phyloP scores from a whole-genome alignment of 1,140 invertebrate genomes.

The Trichoplusia ni region DNA sequence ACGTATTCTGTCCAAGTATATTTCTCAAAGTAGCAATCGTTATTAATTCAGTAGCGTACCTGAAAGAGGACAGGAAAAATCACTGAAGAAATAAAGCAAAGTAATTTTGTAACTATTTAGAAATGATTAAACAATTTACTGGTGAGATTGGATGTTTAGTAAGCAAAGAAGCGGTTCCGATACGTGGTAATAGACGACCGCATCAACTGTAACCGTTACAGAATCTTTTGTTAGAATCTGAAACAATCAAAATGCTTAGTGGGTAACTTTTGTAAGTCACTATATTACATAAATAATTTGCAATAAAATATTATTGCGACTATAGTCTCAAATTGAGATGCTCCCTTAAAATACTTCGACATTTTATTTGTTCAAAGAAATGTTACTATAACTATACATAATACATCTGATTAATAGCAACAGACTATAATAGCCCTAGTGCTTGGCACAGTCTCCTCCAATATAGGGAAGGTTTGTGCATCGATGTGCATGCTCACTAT shows the following conservation, averaged over 20 bases:
- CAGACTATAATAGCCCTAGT: too few relatives aligned
- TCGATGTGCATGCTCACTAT: too few relatives aligned
- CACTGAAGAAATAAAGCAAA: not conserved
- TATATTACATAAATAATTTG: too few relatives aligned
- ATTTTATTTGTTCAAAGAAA: too few relatives aligned
- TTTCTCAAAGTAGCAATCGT: slow-evolving; percentile 92
- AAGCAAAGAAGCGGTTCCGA: slow-evolving; percentile 90
- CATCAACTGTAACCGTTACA: slow-evolving; percentile 94
- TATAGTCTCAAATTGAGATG: too few relatives aligned
- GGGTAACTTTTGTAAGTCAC: too few relatives aligned
- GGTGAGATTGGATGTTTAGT: slow-evolving; percentile 89
- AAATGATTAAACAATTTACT: slow-evolving; percentile 62
- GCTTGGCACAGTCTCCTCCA: too few relatives aligned
- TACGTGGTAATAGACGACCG: slow-evolving; percentile 94
- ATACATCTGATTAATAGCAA: too few relatives aligned
- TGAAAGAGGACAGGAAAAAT: slow-evolving; percentile 5
- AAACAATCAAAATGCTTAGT: slow-evolving; percentile 31
- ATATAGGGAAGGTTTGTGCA: too few relatives aligned
- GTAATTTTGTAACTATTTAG: not conserved
- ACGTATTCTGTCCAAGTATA: slow-evolving; percentile 93
- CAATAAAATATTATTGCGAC: too few relatives aligned
- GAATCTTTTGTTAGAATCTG: slow-evolving; percentile 93
- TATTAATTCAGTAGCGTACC: slow-evolving; percentile 86
- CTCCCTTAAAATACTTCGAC: too few relatives aligned
- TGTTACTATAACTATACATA: too few relatives aligned